Evolutionary conservation across 2,888 invertebrate genomes (phyloP), one percentile per base, ranked within the genome.

Genomic region (Watsonalla binaria): DNA sequence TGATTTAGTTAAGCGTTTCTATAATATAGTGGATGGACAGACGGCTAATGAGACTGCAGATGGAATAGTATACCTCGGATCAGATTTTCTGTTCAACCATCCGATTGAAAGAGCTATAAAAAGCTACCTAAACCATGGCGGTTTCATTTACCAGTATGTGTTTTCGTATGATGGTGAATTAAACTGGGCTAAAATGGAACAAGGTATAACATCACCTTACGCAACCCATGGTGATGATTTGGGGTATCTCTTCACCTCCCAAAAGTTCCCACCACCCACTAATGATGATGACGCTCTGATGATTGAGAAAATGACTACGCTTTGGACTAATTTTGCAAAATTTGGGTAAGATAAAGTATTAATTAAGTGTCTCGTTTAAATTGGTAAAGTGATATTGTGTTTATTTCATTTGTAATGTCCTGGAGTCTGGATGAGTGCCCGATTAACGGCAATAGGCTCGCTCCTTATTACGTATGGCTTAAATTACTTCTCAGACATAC

Each of bases 141-240:
- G 58, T 0, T 54, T 60, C 0, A 53, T 78, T 7, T 79, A 64
- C 39, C 65, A 71, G 33, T 80, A 79, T 47, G 37, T 78, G 6
- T 81, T 81, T 51, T 62, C 71, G 0, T 80, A 76, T 13, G 57
- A 59, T 7, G 79, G 81, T 2, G 64, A 54, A 0, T 68, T 78
- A 14, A 80, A 78, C 52, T 62, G 60, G 7, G 34, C 62, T 0
- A 76, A 74, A 45, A 47, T 54, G 0, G 46, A 46, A 0, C 14
- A 53, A 0, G 72, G 73, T 24, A 54, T 72, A 0, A 69, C 62
- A 0, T 53, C 37, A 0, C 61, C 54, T 0, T 74, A 74, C 0
- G 76, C 76, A 0, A 48, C 63, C 0, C 80, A 80, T 53, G 66
- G 65, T 5, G 76, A 78, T 55, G 78, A 81, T 7, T 33, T 77